These are phyloP conservation scores for Eremobia ochroleuca DNA, from an alignment of 2,888 invertebrate species.

Conservation along the genomic window DNA sequence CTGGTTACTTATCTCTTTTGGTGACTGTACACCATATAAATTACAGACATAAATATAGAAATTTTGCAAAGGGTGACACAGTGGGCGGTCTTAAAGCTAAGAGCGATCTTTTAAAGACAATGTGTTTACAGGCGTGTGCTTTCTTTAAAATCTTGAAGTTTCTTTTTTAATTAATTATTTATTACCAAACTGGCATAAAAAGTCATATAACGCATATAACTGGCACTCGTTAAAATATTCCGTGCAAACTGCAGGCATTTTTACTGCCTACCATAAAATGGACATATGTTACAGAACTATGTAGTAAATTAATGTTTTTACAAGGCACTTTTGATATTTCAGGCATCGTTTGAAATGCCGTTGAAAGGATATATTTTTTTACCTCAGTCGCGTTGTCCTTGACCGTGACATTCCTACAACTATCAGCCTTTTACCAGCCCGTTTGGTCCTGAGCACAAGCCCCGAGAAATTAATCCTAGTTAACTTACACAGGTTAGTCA, in stretches of 20 bases:
- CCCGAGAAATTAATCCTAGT: not conserved
- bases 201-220: not conserved
- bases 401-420: not conserved
- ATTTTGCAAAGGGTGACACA: too few relatives aligned
- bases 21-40: too few relatives aligned
- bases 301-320: constrained; percentile 18
- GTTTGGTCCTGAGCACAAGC: not conserved
- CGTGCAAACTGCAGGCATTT: not conserved
- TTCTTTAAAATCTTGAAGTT: too few relatives aligned
- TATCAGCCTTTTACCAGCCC: not conserved
- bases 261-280: constrained; percentile 24
- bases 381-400: not conserved
- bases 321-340: constrained; percentile 12
- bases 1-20: too few relatives aligned
- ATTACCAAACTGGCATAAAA: not conserved
- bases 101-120: too few relatives aligned
- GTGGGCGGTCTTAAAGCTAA: too few relatives aligned
- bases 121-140: too few relatives aligned
- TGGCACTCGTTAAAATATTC: constrained; percentile 30
- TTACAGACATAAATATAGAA: too few relatives aligned
- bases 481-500: too few relatives aligned
- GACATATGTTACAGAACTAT: constrained; percentile 11
- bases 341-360: not conserved
- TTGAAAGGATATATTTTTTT: too few relatives aligned
- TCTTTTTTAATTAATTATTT: not conserved